These are phyloP conservation scores for Peromyscus polionotus DNA, from an alignment of 2,113 vertebrate genomes.

Conservation along the genomic window DNA sequence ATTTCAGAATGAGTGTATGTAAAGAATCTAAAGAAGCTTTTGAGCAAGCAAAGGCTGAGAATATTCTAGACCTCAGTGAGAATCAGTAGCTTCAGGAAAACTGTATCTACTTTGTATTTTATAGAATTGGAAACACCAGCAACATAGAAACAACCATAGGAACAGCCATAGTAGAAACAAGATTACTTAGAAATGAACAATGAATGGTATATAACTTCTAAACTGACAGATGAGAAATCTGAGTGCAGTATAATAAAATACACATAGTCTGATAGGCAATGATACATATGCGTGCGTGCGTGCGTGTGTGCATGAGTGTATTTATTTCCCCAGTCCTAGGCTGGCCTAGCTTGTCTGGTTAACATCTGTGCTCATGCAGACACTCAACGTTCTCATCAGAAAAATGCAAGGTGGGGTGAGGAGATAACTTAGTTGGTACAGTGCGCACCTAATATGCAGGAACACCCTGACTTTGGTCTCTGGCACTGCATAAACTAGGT, in stretches of 20 bases:
- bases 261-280: not conserved
- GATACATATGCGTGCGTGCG: not conserved
- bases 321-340: not conserved
- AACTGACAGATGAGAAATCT: not conserved
- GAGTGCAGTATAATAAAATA: not conserved
- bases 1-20: not conserved
- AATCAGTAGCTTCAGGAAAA: conserved; percentile 18
- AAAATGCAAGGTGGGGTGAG: not conserved
- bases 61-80: not conserved
- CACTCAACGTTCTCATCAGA: not conserved
- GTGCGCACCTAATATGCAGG: not conserved
- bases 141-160: not conserved
- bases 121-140: not conserved
- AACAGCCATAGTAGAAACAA: not conserved
- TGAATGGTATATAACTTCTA: not conserved
- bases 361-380: not conserved
- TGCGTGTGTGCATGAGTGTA: not conserved
- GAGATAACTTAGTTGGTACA: too few species aligned
- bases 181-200: not conserved
- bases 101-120: not conserved
- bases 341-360: not conserved
- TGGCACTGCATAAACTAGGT: not conserved
- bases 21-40: not conserved
- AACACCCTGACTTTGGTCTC: too few species aligned
- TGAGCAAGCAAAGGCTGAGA: not conserved